Percentiles rank a stretch among this genome's conserved stretches.
These are phyloP conservation scores for Epistrophe grossulariae DNA, from an alignment of 2,888 invertebrate species.

Conservation along the genomic window DNA sequence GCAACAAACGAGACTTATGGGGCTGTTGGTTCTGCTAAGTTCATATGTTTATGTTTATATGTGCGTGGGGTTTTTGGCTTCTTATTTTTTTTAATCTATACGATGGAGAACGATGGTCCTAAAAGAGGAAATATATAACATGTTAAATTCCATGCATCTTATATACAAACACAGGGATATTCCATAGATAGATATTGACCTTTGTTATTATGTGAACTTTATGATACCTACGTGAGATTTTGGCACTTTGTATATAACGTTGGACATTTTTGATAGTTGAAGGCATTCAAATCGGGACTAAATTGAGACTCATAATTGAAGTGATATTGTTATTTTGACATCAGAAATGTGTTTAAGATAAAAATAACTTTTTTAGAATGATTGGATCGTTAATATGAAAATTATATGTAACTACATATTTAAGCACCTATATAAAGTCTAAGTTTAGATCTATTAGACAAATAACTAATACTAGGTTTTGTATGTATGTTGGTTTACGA, in stretches of 20 bases:
- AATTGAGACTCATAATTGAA: not conserved
- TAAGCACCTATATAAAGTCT: no score
- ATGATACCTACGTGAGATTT: not conserved
- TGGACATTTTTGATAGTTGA: not conserved
- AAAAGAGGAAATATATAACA: not conserved
- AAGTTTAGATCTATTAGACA: no score
- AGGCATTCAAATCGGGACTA: not conserved
- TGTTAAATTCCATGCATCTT: not conserved
- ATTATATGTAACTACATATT: no score
- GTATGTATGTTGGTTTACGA: no score
- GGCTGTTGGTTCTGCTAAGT: constrained; percentile 44
- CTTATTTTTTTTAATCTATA: constrained; percentile 26
- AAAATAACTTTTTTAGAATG: constrained; percentile 2
- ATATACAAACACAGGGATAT: not conserved
- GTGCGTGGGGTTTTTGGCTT: constrained; percentile 50
- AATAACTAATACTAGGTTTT: no score
- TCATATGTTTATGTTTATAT: constrained; percentile 41
- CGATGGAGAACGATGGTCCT: constrained; percentile 9
- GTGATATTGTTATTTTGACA: not conserved
- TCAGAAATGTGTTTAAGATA: constrained; percentile 1
- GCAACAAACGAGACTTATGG: constrained; percentile 26
- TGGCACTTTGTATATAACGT: not conserved
- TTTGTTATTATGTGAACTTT: not conserved
- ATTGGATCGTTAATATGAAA: constrained; percentile 6
- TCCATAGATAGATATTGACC: not conserved